Evolutionary conservation across 2,888 invertebrate species (phyloP).

Genomic region (Acanthococcus lagerstroemiae): DNA sequence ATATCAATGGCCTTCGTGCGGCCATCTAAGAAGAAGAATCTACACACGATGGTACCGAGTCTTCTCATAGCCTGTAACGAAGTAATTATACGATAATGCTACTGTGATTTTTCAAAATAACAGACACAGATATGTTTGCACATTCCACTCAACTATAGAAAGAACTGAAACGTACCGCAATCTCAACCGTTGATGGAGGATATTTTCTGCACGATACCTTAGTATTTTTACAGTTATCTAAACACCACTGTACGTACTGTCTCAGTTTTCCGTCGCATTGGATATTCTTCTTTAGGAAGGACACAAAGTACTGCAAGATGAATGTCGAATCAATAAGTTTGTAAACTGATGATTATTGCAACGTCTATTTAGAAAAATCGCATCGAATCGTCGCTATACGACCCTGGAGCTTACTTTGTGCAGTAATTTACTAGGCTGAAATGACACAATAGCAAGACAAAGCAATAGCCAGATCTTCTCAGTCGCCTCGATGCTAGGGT

Average conservation of each 20-base stretch:
- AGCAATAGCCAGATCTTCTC: conserved; percentile 81
- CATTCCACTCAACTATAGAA: no score
- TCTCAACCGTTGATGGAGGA: conserved; percentile 86
- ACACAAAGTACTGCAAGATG: conserved; percentile 55
- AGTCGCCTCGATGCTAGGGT: conserved; percentile 71
- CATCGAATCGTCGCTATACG: no score
- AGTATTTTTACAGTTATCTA: conserved; percentile 82
- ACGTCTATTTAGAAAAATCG: no score
- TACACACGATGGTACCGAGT: conserved; percentile 81
- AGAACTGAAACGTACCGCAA: conserved; percentile 60
- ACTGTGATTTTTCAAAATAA: background rate
- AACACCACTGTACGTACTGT: conserved; percentile 87
- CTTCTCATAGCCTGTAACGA: conserved; percentile 67
- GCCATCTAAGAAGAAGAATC: conserved; percentile 90
- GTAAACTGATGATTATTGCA: no score
- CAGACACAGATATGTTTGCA: no score
- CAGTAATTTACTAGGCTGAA: conserved; percentile 76
- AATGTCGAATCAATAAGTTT: background rate
- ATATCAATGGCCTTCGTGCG: conserved; percentile 91
- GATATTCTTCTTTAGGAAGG: conserved; percentile 61
- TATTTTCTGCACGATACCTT: conserved; percentile 68
- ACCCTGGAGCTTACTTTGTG: conserved; percentile 52
- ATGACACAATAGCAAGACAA: conserved; percentile 81
- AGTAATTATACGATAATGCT: background rate
- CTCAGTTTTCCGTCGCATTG: conserved; percentile 57